phyloP scores from a whole-genome alignment of 1,140 invertebrate genomes.

The Tetranychus cinnabarinus region DNA sequence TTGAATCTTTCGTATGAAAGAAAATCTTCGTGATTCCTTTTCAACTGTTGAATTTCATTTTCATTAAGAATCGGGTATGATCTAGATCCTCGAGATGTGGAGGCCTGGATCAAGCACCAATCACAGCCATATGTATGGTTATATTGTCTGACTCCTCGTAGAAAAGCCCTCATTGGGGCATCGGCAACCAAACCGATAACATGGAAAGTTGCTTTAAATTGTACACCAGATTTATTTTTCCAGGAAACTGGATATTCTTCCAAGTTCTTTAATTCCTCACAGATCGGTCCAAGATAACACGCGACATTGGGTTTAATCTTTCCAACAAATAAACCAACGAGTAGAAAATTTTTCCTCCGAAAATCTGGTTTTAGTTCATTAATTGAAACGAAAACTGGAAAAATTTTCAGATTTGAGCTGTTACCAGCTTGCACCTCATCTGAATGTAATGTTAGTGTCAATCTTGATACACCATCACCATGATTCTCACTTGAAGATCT shows the following conservation, averaged over 20 bases:
- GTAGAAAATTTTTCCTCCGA: background rate
- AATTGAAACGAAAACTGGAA: background rate
- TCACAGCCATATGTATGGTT: background rate
- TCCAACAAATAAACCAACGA: background rate
- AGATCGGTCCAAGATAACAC: background rate
- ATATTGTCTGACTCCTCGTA: background rate
- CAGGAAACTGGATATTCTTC: background rate
- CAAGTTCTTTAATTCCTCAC: background rate
- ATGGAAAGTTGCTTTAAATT: background rate
- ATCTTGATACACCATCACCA: no score
- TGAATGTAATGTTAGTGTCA: background rate
- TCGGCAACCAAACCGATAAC: background rate
- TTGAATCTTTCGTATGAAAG: no score
- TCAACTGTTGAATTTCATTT: no score
- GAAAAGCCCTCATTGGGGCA: background rate
- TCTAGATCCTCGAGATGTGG: background rate
- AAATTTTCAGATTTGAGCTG: background rate
- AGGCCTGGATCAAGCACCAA: background rate
- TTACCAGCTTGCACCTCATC: background rate
- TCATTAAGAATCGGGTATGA: background rate
- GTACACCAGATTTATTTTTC: background rate
- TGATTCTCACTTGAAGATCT: background rate
- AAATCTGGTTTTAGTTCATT: background rate
- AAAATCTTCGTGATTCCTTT: no score
- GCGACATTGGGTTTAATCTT: background rate